Base-by-base conservation (phyloP, 1,140 invertebrate genomes). In the Hylyphantes graminicola region DNA sequence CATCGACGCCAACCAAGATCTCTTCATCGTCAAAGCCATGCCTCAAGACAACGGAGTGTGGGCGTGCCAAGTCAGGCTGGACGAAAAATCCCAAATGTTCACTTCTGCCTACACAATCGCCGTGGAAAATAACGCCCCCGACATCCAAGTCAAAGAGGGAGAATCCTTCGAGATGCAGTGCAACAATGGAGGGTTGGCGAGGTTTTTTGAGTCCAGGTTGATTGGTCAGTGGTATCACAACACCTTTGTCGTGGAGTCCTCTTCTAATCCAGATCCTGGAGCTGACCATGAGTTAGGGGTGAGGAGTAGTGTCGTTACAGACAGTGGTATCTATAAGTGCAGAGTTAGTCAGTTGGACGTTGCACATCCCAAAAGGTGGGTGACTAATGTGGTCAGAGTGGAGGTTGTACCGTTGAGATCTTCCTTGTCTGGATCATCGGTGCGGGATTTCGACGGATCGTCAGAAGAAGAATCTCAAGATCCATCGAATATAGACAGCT, bases 11-110 rank as follows among this genome's bases (percentile, higher is more conserved):
- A 65, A 19, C 19, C 11, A 19, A 5, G 65, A 64, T 9, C 8
- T 77, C 5, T 51, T 35, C 48, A 21, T 77, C 10, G 50, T 50
- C 8, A 65, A 17, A n/a, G n/a, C 48, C 7, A 13, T 13, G n/a
- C 13, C 75, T n/a, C 48, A 77, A 54, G 75, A 77, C 35, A 77
- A 77, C 13, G 75, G 75, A 53, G 75, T 77, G 11, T 77, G 75
- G 75, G 9, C 10, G 6, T 77, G 75, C 48, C 50, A 77, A 21
- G 61, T 57, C 6, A 13, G 19, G 13, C 54, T 77, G 48, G 17
- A 50, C 6, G 7, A 17, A 51, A 65, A 54, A 51, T 15, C 61
- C 6, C 13, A 48, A 5, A 11, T 77, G 12, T 64, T n/a, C 9
- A 77, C 75, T 19, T 59, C 75, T 51, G 59, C 64, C 12, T 77